Conservation (phyloP, 2,113 vertebrate genomes). For the Trematomus loennbergii region DNA sequence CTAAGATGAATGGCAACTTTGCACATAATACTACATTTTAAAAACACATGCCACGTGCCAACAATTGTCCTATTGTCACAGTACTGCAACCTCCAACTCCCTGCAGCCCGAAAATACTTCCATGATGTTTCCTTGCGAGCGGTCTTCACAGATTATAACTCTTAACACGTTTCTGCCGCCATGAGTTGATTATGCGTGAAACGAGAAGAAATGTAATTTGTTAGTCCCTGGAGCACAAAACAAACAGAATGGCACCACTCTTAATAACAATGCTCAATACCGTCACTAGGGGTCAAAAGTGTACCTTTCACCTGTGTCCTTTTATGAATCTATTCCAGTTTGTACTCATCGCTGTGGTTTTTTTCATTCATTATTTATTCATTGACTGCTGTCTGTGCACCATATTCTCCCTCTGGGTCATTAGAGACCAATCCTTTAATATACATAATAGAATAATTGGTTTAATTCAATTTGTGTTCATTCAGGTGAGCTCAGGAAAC, state of each 20-base stretch:
- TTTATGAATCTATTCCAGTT: too few relatives aligned
- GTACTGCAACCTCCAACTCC: neutral
- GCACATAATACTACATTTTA: neutral
- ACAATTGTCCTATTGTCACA: neutral
- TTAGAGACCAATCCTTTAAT: conserved; percentile 6
- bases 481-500: conserved; percentile 3
- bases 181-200: neutral
- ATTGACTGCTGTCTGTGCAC: neutral
- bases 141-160: neutral
- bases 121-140: too few relatives aligned
- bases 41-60: too few relatives aligned
- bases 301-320: neutral
- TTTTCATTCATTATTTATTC: conserved; percentile 10
- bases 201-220: too few relatives aligned
- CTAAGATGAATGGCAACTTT: neutral
- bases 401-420: neutral
- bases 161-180: neutral
- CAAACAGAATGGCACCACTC: too few relatives aligned
- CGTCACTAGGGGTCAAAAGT: neutral
- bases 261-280: neutral
- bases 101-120: too few relatives aligned
- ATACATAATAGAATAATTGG: neutral
- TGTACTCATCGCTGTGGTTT: neutral
- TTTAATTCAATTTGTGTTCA: conserved; percentile 2
- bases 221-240: too few relatives aligned